Percentiles rank a stretch among this genome's conserved stretches.
These are phyloP conservation scores for Martes flavigula DNA, from an alignment of 2,797 vertebrate species.

Conservation along the genomic window DNA sequence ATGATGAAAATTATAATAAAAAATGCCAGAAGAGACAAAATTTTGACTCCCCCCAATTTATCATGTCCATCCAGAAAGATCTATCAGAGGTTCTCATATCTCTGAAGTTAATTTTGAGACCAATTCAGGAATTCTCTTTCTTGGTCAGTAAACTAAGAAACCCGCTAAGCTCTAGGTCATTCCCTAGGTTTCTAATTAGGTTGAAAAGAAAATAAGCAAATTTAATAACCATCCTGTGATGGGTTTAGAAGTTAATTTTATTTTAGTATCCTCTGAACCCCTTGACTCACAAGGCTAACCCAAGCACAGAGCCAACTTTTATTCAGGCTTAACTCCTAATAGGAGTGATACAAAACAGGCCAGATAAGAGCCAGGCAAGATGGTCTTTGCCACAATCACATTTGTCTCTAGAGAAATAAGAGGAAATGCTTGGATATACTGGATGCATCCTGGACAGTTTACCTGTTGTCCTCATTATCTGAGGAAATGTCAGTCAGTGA, in stretches of 20 bases:
- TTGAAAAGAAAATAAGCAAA: not conserved
- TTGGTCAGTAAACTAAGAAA: not conserved
- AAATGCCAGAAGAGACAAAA: not conserved
- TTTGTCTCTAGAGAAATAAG: not conserved
- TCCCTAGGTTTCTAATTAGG: not conserved
- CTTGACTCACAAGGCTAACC: not conserved
- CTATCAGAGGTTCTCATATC: not conserved
- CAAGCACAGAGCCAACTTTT: not conserved
- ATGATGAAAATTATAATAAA: not conserved
- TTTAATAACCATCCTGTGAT: not conserved
- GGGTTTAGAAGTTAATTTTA: not conserved
- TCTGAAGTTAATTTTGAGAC: not conserved
- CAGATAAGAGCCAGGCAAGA: not conserved
- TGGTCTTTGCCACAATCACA: not conserved
- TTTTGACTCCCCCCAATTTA: not conserved
- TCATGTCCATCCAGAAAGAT: not conserved
- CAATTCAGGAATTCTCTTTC: not conserved
- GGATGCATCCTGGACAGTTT: not conserved
- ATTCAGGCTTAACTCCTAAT: not conserved
- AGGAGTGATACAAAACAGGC: not conserved
- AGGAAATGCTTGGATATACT: not conserved
- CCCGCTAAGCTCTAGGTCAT: not conserved
- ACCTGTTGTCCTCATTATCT: not conserved
- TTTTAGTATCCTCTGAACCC: not conserved
- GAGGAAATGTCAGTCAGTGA: not conserved